These are phyloP conservation scores for Gymnarchus niloticus DNA, from an alignment of 2,113 vertebrate species.

Conservation along the genomic window DNA sequence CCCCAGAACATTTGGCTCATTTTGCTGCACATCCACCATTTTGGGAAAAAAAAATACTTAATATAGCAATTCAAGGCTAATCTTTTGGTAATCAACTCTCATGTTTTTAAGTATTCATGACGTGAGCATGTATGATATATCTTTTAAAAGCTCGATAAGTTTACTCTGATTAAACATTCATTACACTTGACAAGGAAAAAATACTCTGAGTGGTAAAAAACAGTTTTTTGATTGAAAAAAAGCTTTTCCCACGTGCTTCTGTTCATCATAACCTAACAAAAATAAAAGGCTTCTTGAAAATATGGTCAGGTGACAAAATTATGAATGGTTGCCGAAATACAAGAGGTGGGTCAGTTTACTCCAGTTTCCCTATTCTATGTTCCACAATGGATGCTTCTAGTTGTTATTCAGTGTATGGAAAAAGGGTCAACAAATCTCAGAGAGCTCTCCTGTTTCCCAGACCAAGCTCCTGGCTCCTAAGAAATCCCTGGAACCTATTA, in stretches of 20 bases:
- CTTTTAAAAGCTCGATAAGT: constrained; percentile 19
- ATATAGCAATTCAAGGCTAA: constrained; percentile 28
- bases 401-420: too few relatives aligned
- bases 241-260: not conserved
- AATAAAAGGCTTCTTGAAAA: too few relatives aligned
- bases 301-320: too few relatives aligned
- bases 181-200: constrained; percentile 17
- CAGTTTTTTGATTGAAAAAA: too few relatives aligned
- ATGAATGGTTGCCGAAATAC: too few relatives aligned
- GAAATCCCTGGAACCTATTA: not conserved
- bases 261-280: not conserved
- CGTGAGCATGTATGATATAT: too few relatives aligned
- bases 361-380: too few relatives aligned
- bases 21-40: constrained; percentile 24
- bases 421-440: not conserved
- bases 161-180: constrained; percentile 18
- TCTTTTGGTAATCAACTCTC: constrained; percentile 18
- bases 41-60: constrained; percentile 7
- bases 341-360: too few relatives aligned
- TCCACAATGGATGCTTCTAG: too few relatives aligned
- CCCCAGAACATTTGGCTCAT: constrained; percentile 13
- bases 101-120: constrained; percentile 16
- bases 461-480: not conserved
- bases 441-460: not conserved
- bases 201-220: constrained; percentile 21